Evolutionary conservation across 2,888 invertebrate genomes (phyloP), one percentile per base, ranked within the genome.

Genomic region (Lepeophtheirus nordmannii): DNA sequence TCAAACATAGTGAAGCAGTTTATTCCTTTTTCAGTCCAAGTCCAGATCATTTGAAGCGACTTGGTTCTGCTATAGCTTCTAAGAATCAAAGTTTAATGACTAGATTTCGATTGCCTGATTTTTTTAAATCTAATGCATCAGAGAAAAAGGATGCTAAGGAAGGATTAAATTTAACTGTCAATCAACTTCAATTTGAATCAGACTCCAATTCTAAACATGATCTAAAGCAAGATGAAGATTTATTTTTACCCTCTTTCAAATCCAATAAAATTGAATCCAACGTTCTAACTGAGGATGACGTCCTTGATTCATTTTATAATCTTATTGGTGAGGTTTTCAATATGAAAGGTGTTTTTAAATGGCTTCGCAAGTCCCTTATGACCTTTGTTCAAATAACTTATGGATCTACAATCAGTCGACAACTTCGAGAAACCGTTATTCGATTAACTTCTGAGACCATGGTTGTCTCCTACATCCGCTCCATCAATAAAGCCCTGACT

Each of bases 21-120:
- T 92, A 90, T 74, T 84, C 87, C 68, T 92, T 92, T 77, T 80
- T 92, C n/a, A 89, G 89, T 74, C 90, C 90, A 5, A 89, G 88
- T 75, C 89, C 90, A 0, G 89, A 90, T 74, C 88, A 88, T 76
- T 79, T 91, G 70, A 59, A 59, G 37, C 9, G n/a, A 17, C 22
- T 23, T 22, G 30, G 57, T 11, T 38, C 60, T 30, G 30, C 7
- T 30, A 30, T 30, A 30, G 2, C 30, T 30, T 30, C 30, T 30
- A 30, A 30, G 30, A 30, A 30, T 30, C 30, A 30, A 30, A 30
- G 30, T 30, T 30, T 30, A 30, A 30, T 30, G 30, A 30, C 2
- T 7, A 30, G 30, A 30, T 30, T 30, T 7, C 30, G 30, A 30
- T 30, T 30, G 30, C 30, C 30, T 30, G 30, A 30, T 30, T 30